A percentile compares a stretch with the other conserved stretches of the same genome.
These are phyloP conservation scores for Chalcis sispes DNA, from an alignment of 2,888 invertebrate species.

Conservation along the genomic window DNA sequence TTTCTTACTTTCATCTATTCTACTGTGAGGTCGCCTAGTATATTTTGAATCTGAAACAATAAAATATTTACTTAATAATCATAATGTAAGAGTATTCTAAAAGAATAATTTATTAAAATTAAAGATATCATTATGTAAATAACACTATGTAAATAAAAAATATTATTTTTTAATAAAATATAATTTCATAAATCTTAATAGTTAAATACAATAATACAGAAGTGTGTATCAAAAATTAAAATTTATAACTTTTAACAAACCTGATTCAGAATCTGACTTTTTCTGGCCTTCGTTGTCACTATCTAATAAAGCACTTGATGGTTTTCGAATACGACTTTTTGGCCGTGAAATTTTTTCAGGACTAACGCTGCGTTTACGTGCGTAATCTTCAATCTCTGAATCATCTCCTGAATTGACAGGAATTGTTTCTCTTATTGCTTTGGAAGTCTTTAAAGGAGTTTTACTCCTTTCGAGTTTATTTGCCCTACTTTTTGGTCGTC, in stretches of 20 bases:
- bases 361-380: constrained; percentile 2
- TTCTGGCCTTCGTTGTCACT: constrained; percentile 4
- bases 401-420: constrained; percentile 4
- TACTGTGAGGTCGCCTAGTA: constrained; percentile 12
- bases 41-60: constrained; percentile 8
- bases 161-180: not conserved
- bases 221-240: too few relatives aligned
- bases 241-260: too few relatives aligned
- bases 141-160: not conserved
- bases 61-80: too few relatives aligned
- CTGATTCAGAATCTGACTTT: constrained; percentile 25
- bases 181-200: too few relatives aligned
- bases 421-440: not conserved
- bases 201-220: not conserved
- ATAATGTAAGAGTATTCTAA: too few relatives aligned
- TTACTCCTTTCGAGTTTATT: constrained; percentile 19
- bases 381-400: constrained; percentile 8
- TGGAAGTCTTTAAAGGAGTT: constrained; percentile 1
- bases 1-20: constrained; percentile 15
- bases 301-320: not conserved
- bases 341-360: constrained; percentile 7
- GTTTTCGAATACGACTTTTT: constrained; percentile 24
- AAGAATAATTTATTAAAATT: too few relatives aligned
- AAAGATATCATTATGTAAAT: not conserved
- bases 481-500: constrained; percentile 24